Evolutionary conservation across 2,797 vertebrate genomes (phyloP).

Genomic region (Smutsia temminckii): DNA sequence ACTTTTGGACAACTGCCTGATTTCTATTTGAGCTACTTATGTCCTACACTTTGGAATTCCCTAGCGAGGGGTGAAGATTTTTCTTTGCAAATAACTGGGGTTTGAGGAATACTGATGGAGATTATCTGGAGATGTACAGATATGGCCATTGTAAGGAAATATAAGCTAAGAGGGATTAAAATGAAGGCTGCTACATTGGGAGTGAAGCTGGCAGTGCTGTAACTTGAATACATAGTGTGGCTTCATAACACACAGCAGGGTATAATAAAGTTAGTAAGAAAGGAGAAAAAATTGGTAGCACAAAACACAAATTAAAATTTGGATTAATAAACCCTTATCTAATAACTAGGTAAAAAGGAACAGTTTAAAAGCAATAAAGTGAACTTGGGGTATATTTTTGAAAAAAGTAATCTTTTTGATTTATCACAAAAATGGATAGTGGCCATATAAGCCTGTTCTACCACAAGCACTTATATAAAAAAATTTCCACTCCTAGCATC

Average conservation of each 20-base stretch:
- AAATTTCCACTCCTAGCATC: neutral
- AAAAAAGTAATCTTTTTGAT: neutral
- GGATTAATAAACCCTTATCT: conserved; percentile 24
- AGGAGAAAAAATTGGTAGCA: neutral
- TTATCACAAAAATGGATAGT: neutral
- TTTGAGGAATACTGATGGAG: neutral
- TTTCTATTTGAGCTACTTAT: neutral
- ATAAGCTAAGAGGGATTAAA: neutral
- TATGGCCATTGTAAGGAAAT: conserved; percentile 1
- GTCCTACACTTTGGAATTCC: neutral
- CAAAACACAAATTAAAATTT: neutral
- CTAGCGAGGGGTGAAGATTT: neutral
- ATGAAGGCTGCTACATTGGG: neutral
- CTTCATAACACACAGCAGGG: neutral
- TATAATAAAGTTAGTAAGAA: neutral
- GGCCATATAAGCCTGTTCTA: neutral
- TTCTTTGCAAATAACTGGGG: neutral
- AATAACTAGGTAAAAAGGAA: neutral
- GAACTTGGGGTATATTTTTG: neutral
- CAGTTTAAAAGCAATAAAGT: neutral
- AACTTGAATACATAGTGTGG: neutral
- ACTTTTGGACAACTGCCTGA: neutral
- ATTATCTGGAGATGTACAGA: neutral
- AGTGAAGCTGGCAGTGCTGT: neutral
- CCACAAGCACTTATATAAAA: neutral